Conservation (phyloP, 2,797 vertebrate genomes). For the Alcedo atthis region DNA sequence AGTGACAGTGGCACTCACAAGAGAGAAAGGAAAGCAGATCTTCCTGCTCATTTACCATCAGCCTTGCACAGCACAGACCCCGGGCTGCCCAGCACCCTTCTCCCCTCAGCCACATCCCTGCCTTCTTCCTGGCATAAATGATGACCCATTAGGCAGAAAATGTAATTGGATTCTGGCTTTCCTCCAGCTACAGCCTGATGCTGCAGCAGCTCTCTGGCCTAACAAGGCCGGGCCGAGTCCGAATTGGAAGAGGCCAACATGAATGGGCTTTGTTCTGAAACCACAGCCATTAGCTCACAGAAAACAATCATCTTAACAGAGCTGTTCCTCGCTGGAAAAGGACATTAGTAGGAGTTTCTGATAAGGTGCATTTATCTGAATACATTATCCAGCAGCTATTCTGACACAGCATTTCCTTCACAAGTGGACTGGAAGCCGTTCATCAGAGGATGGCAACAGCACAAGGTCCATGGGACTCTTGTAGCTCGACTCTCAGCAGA, state of each 20-base stretch:
- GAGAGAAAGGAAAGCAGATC: background rate
- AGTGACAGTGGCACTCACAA: background rate
- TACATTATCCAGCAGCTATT: background rate
- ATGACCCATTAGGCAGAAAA: constrained; percentile 46
- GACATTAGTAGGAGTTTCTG: background rate
- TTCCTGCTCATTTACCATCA: background rate
- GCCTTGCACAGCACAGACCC: background rate
- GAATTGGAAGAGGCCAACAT: constrained; percentile 33
- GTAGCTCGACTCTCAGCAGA: background rate
- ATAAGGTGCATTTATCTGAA: background rate
- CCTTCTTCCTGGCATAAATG: constrained; percentile 14
- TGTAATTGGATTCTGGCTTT: constrained; percentile 46
- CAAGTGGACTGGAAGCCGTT: background rate
- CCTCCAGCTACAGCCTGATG: constrained; percentile 17
- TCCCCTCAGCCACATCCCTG: background rate
- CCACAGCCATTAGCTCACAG: background rate
- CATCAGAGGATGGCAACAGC: background rate
- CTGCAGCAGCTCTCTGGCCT: background rate
- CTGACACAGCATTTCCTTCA: background rate
- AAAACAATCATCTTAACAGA: background rate
- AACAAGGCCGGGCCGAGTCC: constrained; percentile 33
- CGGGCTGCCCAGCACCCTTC: background rate
- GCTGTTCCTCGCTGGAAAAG: background rate
- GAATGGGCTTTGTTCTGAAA: background rate
- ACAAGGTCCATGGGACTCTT: background rate